Conservation (phyloP, 1,140 invertebrate genomes). For the Hyles euphorbiae region DNA sequence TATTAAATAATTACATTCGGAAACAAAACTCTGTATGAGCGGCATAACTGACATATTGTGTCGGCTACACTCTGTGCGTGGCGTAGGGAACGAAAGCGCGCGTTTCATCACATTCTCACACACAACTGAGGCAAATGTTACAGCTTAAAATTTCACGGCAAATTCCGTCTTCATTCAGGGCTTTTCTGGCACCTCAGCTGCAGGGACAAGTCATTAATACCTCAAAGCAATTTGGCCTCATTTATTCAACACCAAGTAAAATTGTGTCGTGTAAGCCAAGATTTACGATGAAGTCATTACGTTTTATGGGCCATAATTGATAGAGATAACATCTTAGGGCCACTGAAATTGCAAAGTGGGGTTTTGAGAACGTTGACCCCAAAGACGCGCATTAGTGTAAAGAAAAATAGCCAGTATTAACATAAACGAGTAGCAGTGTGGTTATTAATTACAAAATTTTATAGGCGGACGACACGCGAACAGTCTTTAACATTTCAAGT, state of each 20-base stretch:
- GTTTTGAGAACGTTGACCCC: conserved; percentile 56
- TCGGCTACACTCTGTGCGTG: too few relatives aligned
- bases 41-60: too few relatives aligned
- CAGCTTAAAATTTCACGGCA: too few relatives aligned
- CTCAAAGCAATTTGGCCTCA: conserved; percentile 56
- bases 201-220: conserved; percentile 49
- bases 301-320: conserved; percentile 72
- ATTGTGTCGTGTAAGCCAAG: conserved; percentile 67
- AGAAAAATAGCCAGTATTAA: conserved; percentile 56
- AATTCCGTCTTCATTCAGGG: not conserved
- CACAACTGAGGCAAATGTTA: too few relatives aligned
- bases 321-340: conserved; percentile 63
- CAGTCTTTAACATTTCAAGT: conserved; percentile 1
- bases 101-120: too few relatives aligned
- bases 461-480: conserved; percentile 50
- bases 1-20: too few relatives aligned
- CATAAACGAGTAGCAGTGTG: conserved; percentile 54
- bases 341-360: conserved; percentile 64
- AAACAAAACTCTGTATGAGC: too few relatives aligned
- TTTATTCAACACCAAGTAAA: conserved; percentile 68
- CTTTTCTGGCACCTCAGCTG: not conserved
- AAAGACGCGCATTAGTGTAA: conserved; percentile 56
- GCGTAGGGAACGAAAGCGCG: too few relatives aligned
- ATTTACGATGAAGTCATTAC: conserved; percentile 73
- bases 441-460: conserved; percentile 68